Conservation (phyloP, 2,113 vertebrate species). For the Mola mola region DNA sequence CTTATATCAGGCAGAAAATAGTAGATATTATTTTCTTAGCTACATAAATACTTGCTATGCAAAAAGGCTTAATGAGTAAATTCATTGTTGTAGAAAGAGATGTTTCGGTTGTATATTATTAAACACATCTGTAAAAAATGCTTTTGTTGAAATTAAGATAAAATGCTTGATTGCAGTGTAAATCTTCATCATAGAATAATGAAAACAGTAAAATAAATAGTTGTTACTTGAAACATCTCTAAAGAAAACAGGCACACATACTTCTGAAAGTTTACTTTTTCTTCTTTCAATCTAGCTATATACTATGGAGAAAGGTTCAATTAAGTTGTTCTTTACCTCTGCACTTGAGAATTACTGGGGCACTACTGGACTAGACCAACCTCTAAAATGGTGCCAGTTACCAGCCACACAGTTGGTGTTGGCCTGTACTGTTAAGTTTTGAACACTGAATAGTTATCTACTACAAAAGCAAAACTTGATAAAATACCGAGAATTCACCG, state of each 20-base stretch:
- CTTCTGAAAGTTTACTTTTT: too few relatives aligned
- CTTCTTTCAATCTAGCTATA: too few relatives aligned
- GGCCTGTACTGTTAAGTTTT: constrained; percentile 67
- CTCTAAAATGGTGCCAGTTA: constrained; percentile 59
- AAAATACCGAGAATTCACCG: constrained; percentile 42
- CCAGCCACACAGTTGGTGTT: constrained; percentile 43
- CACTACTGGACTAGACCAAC: constrained; percentile 45
- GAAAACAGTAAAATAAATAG: constrained; percentile 31
- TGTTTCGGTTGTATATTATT: constrained; percentile 27
- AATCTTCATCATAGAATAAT: constrained; percentile 29
- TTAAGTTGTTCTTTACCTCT: constrained; percentile 49
- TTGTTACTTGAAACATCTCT: constrained; percentile 23
- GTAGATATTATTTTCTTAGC: constrained; percentile 67
- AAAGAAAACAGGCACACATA: constrained; percentile 16
- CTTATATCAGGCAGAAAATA: constrained; percentile 53
- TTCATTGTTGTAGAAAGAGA: constrained; percentile 57
- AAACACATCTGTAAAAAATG: constrained; percentile 28
- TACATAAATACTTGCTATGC: constrained; percentile 77
- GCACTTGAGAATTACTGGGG: constrained; percentile 43
- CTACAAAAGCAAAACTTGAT: constrained; percentile 44
- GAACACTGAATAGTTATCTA: constrained; percentile 78
- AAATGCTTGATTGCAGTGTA: constrained; percentile 11
- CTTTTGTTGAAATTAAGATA: constrained; percentile 18
- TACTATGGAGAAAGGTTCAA: constrained; percentile 30
- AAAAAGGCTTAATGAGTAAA: constrained; percentile 66